phyloP scores from a whole-genome alignment of 2,888 invertebrate genomes.

The Chrysomela aeneicollis region DNA sequence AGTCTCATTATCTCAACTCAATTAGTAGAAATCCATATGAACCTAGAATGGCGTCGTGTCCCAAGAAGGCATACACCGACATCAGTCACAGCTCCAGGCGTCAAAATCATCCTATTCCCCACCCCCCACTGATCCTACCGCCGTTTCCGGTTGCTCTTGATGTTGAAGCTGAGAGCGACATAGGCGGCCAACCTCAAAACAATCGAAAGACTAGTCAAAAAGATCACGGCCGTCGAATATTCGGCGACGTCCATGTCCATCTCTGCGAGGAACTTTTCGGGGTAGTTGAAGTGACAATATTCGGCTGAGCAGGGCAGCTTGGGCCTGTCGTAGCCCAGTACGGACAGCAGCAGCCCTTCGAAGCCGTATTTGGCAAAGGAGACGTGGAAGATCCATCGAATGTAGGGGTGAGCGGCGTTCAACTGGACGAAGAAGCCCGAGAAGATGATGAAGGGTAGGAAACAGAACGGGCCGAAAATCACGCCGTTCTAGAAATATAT shows the following conservation, averaged over 20 bases:
- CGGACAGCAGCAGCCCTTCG: conserved; percentile 80
- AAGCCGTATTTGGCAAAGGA: conserved; percentile 91
- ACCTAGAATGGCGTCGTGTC: too few species aligned
- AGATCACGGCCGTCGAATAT: conserved; percentile 71
- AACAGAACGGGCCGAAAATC: conserved; percentile 86
- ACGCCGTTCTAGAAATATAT: conserved; percentile 78
- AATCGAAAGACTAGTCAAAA: conserved; percentile 71
- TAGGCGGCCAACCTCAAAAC: conserved; percentile 72
- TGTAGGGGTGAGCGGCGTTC: conserved; percentile 77
- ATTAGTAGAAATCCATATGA: too few species aligned
- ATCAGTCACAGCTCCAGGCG: too few species aligned
- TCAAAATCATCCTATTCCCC: too few species aligned
- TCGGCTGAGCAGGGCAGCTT: conserved; percentile 76
- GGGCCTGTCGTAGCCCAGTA: conserved; percentile 82
- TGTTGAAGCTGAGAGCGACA: conserved; percentile 69
- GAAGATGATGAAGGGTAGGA: conserved; percentile 88
- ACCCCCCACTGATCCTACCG: too few species aligned
- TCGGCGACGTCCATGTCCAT: conserved; percentile 74
- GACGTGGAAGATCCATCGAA: conserved; percentile 86
- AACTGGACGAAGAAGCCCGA: conserved; percentile 92
- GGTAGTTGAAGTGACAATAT: conserved; percentile 79
- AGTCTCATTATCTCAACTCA: too few species aligned
- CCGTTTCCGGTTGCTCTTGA: conserved; percentile 37
- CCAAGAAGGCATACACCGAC: too few species aligned
- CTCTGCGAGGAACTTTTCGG: conserved; percentile 76